Percentiles rank a stretch among this genome's conserved stretches.
phyloP scores from a whole-genome alignment of 2,888 invertebrate species.

The Strigamia maritima region DNA sequence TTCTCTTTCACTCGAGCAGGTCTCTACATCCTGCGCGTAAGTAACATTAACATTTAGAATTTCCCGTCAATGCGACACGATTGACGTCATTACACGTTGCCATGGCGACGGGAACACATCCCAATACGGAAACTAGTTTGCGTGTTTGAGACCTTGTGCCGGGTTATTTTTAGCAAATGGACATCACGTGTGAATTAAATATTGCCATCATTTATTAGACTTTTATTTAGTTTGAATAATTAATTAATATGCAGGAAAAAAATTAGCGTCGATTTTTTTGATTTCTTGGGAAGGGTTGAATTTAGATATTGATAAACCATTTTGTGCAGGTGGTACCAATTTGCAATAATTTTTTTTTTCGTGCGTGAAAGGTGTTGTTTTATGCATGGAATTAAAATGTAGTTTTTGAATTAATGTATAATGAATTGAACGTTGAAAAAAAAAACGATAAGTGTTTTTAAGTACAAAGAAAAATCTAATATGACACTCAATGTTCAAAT shows the following conservation, averaged over 20 bases:
- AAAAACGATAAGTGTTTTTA: too few species aligned
- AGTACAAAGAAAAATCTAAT: too few species aligned
- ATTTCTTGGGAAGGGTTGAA: not conserved
- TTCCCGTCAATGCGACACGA: conserved; percentile 15
- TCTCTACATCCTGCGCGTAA: not conserved
- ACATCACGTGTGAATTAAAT: not conserved
- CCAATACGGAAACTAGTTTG: conserved; percentile 15
- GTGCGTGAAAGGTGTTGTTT: too few species aligned
- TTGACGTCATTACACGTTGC: conserved; percentile 1
- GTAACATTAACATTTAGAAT: conserved; percentile 5
- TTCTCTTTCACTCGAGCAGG: not conserved
- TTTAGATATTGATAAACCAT: too few species aligned
- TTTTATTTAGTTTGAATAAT: not conserved
- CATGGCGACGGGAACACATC: not conserved
- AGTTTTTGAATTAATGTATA: too few species aligned
- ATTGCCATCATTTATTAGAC: not conserved
- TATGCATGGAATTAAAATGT: too few species aligned
- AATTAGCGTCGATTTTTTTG: not conserved
- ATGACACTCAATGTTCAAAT: too few species aligned
- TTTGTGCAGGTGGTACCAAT: too few species aligned
- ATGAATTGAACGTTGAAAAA: too few species aligned
- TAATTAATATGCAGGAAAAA: too few species aligned
- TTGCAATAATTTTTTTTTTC: too few species aligned
- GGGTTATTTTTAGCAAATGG: not conserved
- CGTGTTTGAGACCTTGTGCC: not conserved